phyloP scores from a whole-genome alignment of 30 jellyfish, hydroid and myxozoan species.

The Hydractinia symbiolongicarpus region DNA sequence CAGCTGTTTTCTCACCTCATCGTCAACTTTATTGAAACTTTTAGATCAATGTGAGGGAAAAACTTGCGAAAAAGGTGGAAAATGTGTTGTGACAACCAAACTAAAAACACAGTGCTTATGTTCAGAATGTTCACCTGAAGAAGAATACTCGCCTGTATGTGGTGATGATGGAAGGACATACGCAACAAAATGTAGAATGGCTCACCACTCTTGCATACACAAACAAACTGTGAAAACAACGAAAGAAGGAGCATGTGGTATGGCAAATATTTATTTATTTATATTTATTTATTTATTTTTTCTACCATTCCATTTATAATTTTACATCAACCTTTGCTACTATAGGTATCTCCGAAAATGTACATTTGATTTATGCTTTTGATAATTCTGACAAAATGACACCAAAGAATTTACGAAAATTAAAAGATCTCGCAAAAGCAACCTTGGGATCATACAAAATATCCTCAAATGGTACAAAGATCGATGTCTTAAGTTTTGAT shows the following conservation, averaged over 20 bases:
- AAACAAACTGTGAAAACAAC: background rate
- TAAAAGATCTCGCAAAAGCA: slow-evolving; percentile 39
- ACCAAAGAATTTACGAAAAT: background rate
- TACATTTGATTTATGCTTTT: slow-evolving; percentile 48
- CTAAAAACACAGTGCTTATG: background rate
- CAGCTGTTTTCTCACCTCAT: no score
- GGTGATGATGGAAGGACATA: slow-evolving; percentile 29
- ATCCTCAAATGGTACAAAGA: slow-evolving; percentile 30
- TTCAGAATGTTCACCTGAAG: slow-evolving; percentile 20
- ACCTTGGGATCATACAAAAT: slow-evolving; percentile 34
- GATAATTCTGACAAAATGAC: slow-evolving; percentile 46
- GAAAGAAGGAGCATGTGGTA: slow-evolving; percentile 28
- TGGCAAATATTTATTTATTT: background rate
- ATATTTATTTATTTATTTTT: no score
- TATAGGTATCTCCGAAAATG: slow-evolving; percentile 39
- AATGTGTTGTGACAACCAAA: background rate
- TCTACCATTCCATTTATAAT: no score
- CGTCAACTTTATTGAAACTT: background rate
- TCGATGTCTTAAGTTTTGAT: background rate
- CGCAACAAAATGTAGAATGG: slow-evolving; percentile 18
- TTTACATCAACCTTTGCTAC: background rate
- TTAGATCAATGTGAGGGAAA: background rate
- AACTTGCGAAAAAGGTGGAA: background rate
- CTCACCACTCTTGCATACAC: slow-evolving; percentile 18
- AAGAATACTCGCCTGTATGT: slow-evolving; percentile 37